Percentiles rank a stretch among this genome's conserved stretches.
Conservation (phyloP, 2,888 invertebrate genomes). For the Orthosia cruda region DNA sequence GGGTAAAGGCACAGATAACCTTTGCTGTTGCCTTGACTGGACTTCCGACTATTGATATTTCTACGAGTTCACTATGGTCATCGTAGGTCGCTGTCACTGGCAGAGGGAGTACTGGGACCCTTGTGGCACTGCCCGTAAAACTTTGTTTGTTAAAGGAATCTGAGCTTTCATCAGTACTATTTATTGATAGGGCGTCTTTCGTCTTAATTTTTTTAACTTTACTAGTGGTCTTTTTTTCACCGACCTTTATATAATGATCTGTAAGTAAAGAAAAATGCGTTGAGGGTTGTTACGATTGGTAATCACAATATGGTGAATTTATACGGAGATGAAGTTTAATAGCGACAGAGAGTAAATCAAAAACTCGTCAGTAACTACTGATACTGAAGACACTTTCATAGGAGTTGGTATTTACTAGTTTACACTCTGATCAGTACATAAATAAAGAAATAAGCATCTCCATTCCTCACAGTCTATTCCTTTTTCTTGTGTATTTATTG, state of each 20-base stretch:
- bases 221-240: neutral
- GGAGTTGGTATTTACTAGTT: neutral
- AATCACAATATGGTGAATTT: too few relatives aligned
- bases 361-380: neutral
- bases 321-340: neutral
- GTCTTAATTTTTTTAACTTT: neutral
- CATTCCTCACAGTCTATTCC: too few relatives aligned
- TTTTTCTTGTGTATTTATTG: too few relatives aligned
- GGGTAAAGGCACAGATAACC: slow-evolving; percentile 74
- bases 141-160: neutral
- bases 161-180: neutral
- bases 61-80: slow-evolving; percentile 67
- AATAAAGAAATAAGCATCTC: neutral
- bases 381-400: neutral
- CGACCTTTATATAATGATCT: neutral
- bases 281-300: neutral
- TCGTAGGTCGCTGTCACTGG: slow-evolving; percentile 72
- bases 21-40: slow-evolving; percentile 64
- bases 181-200: neutral
- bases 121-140: neutral
- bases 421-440: neutral
- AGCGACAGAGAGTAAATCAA: neutral
- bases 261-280: neutral
- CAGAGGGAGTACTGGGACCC: neutral
- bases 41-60: slow-evolving; percentile 71